Evolutionary conservation across 1,140 invertebrate species (phyloP), one percentile per base, ranked within the genome.

Genomic region (Oncopeltus fasciatus): DNA sequence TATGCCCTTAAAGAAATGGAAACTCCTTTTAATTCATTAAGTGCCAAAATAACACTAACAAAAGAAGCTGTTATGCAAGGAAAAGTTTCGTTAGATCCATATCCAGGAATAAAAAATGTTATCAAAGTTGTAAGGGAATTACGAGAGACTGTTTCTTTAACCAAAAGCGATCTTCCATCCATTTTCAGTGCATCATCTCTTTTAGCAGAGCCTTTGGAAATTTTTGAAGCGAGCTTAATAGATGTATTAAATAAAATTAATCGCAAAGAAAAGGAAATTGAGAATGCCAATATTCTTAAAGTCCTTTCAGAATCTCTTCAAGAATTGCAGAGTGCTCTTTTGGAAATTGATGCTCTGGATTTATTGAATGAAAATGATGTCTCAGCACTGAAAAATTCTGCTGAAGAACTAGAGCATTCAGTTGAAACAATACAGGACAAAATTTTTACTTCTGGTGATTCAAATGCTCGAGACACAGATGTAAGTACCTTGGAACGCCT

Each of bases 401-500:
- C 70, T 18, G 64, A 70, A 60, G 70, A 69, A 21, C 53, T 71
- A 29, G 66, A 70, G 47, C 59, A 65, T 57, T 66, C 58, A 46
- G 67, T 69, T 60, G 61, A 67, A 57, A 53, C 67, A 3, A 68
- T 70, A 14, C 68, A 69, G 43, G 67, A 71, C 56, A 66, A 69
- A 62, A 62, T 67, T 26, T 69, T 69, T 59, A 66, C 68, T 62
- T 67, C 68, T 63, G 67, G 66, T 5, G 65, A 67, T 59, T 67
- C 67, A 1, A 51, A 66, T 0, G 59, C 66, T 16, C 68, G 68
- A 27, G 67, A 68, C 47, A 65, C 68, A 14, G 69, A 68, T 57
- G 67, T 68, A 44, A 57, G 62, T 12, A 68, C 65, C 2, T 47
- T 70, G 24, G 64, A 70, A 49, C 68, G 66, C 0, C 43, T 70